A percentile compares a stretch with the other conserved stretches of the same genome.
Conservation (phyloP, 2,888 invertebrate genomes). For the Sericinus montela region DNA sequence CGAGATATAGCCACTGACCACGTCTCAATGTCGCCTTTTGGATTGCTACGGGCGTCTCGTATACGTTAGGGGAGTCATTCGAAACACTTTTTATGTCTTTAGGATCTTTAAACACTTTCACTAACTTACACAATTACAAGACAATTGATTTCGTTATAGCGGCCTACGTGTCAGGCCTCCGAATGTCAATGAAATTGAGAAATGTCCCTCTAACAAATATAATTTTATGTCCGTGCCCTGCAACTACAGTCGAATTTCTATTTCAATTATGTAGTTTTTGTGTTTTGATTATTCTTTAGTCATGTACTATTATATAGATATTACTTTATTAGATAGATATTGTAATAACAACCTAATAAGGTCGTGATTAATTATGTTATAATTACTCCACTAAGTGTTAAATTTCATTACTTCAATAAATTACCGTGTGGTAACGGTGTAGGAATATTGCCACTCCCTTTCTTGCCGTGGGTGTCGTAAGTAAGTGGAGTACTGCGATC, state of each 20-base stretch:
- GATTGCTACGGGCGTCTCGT: conserved; percentile 19
- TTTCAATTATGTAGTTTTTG: background rate
- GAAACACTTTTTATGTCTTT: conserved; percentile 19
- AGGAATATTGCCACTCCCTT: no score
- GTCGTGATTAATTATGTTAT: no score
- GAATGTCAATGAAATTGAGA: conserved; percentile 3
- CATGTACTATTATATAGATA: no score
- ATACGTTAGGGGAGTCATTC: conserved; percentile 14
- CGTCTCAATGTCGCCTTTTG: conserved; percentile 34
- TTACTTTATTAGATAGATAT: no score
- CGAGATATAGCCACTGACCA: conserved; percentile 62
- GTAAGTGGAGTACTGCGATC: no score
- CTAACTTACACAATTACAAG: conserved; percentile 18
- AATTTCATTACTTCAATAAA: no score
- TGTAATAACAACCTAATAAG: no score
- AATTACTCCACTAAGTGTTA: no score
- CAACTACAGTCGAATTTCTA: background rate
- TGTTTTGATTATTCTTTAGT: no score
- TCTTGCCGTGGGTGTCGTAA: no score
- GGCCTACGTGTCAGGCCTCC: conserved; percentile 8
- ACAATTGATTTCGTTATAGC: conserved; percentile 19
- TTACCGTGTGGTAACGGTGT: no score
- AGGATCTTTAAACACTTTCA: conserved; percentile 19
- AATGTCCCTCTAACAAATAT: background rate
- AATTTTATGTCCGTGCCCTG: no score